phyloP scores from a whole-genome alignment of 1,140 invertebrate species.

The Prorops nasuta region DNA sequence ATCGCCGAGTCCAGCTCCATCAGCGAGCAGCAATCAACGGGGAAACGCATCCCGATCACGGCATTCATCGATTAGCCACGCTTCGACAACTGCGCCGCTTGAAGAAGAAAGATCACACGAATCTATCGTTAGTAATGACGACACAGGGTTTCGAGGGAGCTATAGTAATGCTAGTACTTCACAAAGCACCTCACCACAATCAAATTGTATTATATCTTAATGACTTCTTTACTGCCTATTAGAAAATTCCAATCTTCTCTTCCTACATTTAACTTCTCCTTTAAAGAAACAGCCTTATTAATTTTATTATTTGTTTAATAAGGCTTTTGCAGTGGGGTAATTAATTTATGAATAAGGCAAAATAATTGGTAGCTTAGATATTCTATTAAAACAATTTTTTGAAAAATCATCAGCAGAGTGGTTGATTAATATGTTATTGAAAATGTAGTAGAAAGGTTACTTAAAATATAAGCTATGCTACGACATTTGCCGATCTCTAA shows the following conservation, averaged over 20 bases:
- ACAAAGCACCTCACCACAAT: slow-evolving; percentile 33
- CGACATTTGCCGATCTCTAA: too few relatives aligned
- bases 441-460: too few relatives aligned
- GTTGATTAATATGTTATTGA: neutral
- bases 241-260: too few relatives aligned
- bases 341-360: neutral
- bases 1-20: slow-evolving; percentile 46
- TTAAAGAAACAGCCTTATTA: neutral
- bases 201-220: slow-evolving; percentile 43
- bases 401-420: neutral
- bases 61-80: slow-evolving; percentile 47
- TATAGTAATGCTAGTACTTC: slow-evolving; percentile 37
- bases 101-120: slow-evolving; percentile 41
- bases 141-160: slow-evolving; percentile 35
- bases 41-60: slow-evolving; percentile 42
- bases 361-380: neutral
- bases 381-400: neutral
- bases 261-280: neutral
- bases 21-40: slow-evolving; percentile 40
- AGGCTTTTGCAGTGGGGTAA: neutral
- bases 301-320: neutral
- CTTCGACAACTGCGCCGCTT: slow-evolving; percentile 39
- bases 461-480: too few relatives aligned
- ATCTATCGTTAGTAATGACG: slow-evolving; percentile 25
- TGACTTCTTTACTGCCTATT: slow-evolving; percentile 3